phyloP scores from a whole-genome alignment of 2,888 invertebrate species.

The Rhagonycha lutea region DNA sequence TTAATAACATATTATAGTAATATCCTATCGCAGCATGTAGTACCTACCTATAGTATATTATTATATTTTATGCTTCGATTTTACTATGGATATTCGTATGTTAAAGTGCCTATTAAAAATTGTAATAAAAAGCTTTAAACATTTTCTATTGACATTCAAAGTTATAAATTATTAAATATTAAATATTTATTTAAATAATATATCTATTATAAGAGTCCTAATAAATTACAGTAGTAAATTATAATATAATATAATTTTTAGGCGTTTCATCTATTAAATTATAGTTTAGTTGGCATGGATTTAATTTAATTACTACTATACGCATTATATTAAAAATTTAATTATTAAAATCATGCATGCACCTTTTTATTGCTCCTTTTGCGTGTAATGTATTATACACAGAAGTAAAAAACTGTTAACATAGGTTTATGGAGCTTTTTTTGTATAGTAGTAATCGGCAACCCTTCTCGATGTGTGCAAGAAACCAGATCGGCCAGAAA shows the following conservation, averaged over 20 bases:
- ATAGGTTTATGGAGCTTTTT: constrained; percentile 28
- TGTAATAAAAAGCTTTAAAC: no score
- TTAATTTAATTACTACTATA: constrained; percentile 6
- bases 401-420: constrained; percentile 41
- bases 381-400: neutral
- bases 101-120: no score
- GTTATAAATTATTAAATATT: no score
- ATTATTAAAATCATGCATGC: neutral
- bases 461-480: constrained; percentile 32
- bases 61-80: no score
- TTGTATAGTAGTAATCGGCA: constrained; percentile 38
- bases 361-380: neutral
- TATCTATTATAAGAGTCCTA: no score
- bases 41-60: no score
- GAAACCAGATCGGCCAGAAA: constrained; percentile 37
- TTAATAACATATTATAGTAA: no score
- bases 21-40: no score
- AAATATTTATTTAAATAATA: no score
- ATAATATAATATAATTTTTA: neutral
- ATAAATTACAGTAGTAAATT: no score
- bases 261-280: neutral
- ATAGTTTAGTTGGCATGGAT: neutral
- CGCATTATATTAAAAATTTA: neutral
- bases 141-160: no score
- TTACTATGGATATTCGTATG: no score